Evolutionary conservation across 2,113 vertebrate species (phyloP).

Genomic region (Potamarius usumacintae): DNA sequence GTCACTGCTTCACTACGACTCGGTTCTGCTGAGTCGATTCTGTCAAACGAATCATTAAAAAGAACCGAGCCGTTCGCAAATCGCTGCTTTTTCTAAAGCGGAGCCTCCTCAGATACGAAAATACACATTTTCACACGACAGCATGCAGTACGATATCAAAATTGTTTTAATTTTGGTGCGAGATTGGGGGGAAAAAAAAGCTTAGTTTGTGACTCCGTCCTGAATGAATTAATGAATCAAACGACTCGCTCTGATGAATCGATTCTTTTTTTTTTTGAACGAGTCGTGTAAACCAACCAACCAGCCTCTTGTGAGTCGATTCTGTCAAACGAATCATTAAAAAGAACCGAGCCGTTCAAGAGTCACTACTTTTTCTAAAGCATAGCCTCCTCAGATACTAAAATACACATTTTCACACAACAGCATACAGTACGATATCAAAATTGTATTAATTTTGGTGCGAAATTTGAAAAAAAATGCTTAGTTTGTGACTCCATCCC

Average conservation of each 20-base stretch:
- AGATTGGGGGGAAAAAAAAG: neutral
- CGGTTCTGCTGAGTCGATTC: neutral
- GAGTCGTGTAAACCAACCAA: neutral
- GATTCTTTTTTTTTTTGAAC: neutral
- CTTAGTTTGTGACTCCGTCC: too few species aligned
- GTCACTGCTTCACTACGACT: slow-evolving; percentile 47
- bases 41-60: neutral
- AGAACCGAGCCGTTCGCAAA: neutral
- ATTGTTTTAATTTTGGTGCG: too few species aligned
- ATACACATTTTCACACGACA: too few species aligned
- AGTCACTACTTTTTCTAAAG: neutral
- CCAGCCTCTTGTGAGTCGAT: neutral
- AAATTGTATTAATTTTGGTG: too few species aligned
- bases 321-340: neutral
- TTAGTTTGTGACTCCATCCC: too few species aligned
- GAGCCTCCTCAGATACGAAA: too few species aligned
- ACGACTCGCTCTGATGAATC: neutral
- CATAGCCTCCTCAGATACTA: too few species aligned
- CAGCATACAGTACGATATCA: too few species aligned
- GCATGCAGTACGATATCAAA: too few species aligned
- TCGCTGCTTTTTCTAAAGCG: neutral
- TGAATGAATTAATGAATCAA: too few species aligned
- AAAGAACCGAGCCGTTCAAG: neutral
- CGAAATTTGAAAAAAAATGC: too few species aligned
- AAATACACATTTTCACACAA: too few species aligned